Base-by-base conservation (phyloP, 2,113 vertebrate genomes). In the Chloroceryle aenea region DNA sequence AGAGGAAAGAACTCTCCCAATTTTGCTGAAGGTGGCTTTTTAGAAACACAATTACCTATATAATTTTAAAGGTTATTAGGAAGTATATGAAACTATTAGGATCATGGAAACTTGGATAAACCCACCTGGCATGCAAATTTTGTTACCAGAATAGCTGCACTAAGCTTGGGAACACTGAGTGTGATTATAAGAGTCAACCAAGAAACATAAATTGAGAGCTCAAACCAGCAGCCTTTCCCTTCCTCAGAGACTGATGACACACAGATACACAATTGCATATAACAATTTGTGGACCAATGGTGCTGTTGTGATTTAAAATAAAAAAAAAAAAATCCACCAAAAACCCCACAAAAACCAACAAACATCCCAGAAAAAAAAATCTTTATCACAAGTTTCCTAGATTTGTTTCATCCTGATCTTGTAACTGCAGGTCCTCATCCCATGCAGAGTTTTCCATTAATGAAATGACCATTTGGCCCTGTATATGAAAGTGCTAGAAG, bases 121-220 rank as follows among this genome's bases (percentile, higher is more conserved):
- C 77, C 58, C 66, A 85, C 80, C 76, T 76, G 73, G 53, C 89
- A 83, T 87, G 77, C 92, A 93, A 92, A 87, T 90, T 96, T 94
- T 82, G 61, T 93, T 93, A 82, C 61, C 36, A 58, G 81, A 78
- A 76, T 92, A 87, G 64, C 56, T 87, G 36, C 53, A 26, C 36
- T 76, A 68, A 92, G 69, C 80, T 77, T 86, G 87, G 63, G 76
- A 95, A 93, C 68, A 50, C 50, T n/a, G 25, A 89, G 56, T 69
- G 66, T 77, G 92, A 79, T 87, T 96, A 23, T 75, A 88, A 84
- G 85, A 93, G 88, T 91, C 85, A 94, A 90, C 92, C 45, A 85
- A 96, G 96, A 84, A 95, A 86, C 84, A 90, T 90, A 96, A 95
- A 96, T 91, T 81, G 68, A 93, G 72, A 93, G 12, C 61, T 93